These are phyloP conservation scores for Falco columbarius DNA, from an alignment of 2,797 vertebrate species.

Conservation along the genomic window DNA sequence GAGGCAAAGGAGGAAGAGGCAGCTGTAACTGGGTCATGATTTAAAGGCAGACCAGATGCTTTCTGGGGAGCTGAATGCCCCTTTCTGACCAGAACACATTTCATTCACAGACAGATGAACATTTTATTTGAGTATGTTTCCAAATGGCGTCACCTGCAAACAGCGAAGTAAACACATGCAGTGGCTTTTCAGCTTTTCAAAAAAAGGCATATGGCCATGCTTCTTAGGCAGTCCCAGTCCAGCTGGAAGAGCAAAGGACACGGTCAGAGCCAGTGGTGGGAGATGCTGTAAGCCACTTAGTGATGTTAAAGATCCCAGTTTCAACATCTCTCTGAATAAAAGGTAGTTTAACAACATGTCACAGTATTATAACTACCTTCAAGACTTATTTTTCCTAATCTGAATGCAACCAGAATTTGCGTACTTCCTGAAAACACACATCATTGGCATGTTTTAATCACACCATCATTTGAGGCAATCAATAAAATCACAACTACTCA, in stretches of 20 bases:
- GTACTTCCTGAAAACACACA: not conserved
- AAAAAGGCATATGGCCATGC: not conserved
- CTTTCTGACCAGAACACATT: not conserved
- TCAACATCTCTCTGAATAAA: not conserved
- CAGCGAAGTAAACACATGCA: rapidly evolving
- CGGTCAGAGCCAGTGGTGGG: not conserved
- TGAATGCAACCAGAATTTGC: not conserved
- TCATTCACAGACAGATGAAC: rapidly evolving
- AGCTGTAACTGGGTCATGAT: not conserved
- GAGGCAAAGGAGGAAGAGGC: not conserved
- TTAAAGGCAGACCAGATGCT: not conserved
- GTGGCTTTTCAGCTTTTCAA: not conserved
- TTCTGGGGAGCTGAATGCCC: not conserved
- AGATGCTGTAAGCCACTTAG: not conserved
- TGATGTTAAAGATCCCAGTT: not conserved
- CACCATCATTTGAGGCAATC: not conserved
- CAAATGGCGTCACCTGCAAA: not conserved
- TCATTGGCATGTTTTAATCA: not conserved
- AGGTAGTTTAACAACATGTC: not conserved
- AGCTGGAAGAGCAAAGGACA: not conserved
- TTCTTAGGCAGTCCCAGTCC: not conserved
- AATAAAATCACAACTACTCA: not conserved
- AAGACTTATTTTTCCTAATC: not conserved
- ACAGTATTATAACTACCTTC: not conserved
- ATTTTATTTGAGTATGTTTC: not conserved